phyloP scores from a whole-genome alignment of 53 echinoderm and acorn worm genomes.

The Hippasteria phrygiana region DNA sequence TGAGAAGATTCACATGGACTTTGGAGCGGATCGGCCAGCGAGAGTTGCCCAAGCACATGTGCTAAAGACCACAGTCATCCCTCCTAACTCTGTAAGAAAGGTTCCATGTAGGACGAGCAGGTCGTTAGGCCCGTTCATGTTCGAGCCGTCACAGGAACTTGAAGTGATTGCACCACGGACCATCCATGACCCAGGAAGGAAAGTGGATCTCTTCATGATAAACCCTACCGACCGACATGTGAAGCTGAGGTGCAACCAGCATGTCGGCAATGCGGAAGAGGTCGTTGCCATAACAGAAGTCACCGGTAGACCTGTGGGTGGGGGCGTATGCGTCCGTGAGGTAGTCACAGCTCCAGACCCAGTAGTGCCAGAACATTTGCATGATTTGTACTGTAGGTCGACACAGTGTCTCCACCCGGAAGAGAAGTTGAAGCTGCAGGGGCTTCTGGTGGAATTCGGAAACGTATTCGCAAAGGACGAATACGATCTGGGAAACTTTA shows the following conservation, averaged over 20 bases:
- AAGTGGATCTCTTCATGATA: constrained; percentile 38
- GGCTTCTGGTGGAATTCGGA: constrained; percentile 27
- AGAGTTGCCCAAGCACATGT: constrained; percentile 35
- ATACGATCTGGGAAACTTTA: constrained; percentile 58
- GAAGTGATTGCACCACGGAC: constrained; percentile 42
- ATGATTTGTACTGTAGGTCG: constrained; percentile 23
- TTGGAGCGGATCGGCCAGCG: background rate
- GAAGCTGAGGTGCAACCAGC: background rate
- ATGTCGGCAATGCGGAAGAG: constrained; percentile 39
- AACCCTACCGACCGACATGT: constrained; percentile 53
- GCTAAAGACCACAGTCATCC: background rate
- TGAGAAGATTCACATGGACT: background rate
- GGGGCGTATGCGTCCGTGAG: background rate
- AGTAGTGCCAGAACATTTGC: constrained; percentile 41
- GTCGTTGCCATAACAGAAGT: background rate
- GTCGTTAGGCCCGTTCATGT: constrained; percentile 5
- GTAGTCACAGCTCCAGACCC: background rate
- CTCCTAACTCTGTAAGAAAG: constrained; percentile 13
- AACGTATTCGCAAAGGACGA: constrained; percentile 49
- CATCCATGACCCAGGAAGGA: background rate
- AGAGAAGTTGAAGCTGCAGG: background rate
- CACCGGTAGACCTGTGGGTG: background rate
- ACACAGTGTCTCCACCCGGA: background rate
- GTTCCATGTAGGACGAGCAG: constrained; percentile 28
- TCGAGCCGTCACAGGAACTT: constrained; percentile 39